These are phyloP conservation scores for Psix sp. DNA, from an alignment of 1,140 invertebrate species.

Conservation along the genomic window DNA sequence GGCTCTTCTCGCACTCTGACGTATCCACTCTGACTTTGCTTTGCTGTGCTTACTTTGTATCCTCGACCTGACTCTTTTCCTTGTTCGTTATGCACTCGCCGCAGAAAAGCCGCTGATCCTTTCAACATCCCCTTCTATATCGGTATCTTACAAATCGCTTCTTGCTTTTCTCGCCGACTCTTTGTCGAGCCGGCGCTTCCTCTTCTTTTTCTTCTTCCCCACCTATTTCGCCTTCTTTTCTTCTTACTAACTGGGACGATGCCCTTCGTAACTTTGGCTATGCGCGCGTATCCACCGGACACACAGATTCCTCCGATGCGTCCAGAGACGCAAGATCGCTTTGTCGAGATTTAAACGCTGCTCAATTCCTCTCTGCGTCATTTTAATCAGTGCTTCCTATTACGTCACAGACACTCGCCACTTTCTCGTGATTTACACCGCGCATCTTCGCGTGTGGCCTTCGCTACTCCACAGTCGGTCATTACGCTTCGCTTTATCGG, in stretches of 20 bases:
- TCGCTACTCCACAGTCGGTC: neutral
- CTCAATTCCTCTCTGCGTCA: conserved; percentile 34
- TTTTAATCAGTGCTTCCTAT: conserved; percentile 38
- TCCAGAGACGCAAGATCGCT: conserved; percentile 8
- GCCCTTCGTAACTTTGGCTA: conserved; percentile 24
- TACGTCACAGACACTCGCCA: conserved; percentile 45
- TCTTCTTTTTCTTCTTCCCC: conserved; percentile 29
- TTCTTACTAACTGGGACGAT: conserved; percentile 31
- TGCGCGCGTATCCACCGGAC: neutral
- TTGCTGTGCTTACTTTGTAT: conserved; percentile 15
- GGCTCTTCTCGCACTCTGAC: conserved; percentile 26
- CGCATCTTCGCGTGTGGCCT: conserved; percentile 20
- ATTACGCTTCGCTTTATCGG: conserved; percentile 7
- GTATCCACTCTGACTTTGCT: conserved; percentile 22
- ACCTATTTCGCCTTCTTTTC: conserved; percentile 26
- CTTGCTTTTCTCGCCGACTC: conserved; percentile 36
- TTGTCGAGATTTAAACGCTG: conserved; percentile 22
- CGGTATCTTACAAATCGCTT: conserved; percentile 28
- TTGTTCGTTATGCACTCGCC: conserved; percentile 38
- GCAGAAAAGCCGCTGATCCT: conserved; percentile 42
- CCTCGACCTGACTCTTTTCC: conserved; percentile 27
- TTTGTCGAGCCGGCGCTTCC: conserved; percentile 27
- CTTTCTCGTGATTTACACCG: conserved; percentile 40
- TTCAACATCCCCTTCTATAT: conserved; percentile 41
- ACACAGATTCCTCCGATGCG: conserved; percentile 16